phyloP scores from a whole-genome alignment of 2,113 vertebrate species.

The Prietella phreatophila region DNA sequence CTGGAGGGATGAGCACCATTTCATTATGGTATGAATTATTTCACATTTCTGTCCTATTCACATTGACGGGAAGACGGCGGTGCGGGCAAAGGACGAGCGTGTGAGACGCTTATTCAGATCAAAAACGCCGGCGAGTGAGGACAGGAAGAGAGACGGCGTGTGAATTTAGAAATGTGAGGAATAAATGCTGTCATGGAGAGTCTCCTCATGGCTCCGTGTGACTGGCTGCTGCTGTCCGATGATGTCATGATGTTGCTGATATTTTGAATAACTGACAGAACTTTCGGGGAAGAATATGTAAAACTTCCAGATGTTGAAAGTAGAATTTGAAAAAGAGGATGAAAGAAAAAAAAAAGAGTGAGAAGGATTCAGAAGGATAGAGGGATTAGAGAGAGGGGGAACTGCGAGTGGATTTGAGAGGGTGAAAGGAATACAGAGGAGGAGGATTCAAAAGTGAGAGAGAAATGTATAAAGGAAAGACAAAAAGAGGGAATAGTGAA shows the following conservation, averaged over 20 bases:
- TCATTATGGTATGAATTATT: constrained; percentile 43
- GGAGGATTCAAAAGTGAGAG: not conserved
- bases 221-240: not conserved
- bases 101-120: constrained; percentile 8
- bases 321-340: not conserved
- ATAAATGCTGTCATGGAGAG: not conserved
- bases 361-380: not conserved
- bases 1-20: constrained; percentile 22
- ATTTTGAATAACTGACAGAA: not conserved
- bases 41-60: constrained; percentile 36
- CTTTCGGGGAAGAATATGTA: not conserved
- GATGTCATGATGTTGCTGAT: not conserved
- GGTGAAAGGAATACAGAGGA: not conserved
- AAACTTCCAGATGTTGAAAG: not conserved
- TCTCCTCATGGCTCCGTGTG: not conserved
- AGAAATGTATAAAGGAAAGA: not conserved
- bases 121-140: not conserved
- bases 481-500: not conserved
- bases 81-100: not conserved
- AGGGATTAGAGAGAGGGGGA: not conserved
- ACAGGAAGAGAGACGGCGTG: not conserved
- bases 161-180: not conserved
- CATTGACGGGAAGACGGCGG: not conserved
- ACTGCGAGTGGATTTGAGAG: not conserved
- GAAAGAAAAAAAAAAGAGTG: not conserved